A percentile compares a stretch with the other conserved stretches of the same genome.
Conservation (phyloP, 1,140 invertebrate species). For the Drosophila takahashii region DNA sequence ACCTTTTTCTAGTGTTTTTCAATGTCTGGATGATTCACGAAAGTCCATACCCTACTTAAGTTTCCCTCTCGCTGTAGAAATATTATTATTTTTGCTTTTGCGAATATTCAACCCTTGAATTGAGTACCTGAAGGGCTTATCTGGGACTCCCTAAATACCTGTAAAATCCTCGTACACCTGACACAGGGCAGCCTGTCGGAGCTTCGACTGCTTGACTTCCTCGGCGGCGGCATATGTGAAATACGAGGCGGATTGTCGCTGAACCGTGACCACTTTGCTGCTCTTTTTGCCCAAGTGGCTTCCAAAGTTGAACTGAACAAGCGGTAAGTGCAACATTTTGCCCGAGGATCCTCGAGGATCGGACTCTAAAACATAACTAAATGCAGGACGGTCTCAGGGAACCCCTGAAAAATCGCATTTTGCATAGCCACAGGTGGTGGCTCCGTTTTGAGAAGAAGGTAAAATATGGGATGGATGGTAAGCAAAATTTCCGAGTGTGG, state of each 20-base stretch:
- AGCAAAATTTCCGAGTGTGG: conserved; percentile 19
- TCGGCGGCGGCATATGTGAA: conserved; percentile 65
- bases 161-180: conserved; percentile 76
- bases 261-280: conserved; percentile 63
- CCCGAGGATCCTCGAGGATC: conserved; percentile 50
- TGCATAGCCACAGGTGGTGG: conserved; percentile 67
- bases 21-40: conserved; percentile 7
- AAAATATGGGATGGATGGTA: background rate
- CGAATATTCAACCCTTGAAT: conserved; percentile 20
- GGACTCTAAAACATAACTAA: conserved; percentile 63
- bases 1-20: conserved; percentile 26
- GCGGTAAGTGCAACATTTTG: conserved; percentile 62
- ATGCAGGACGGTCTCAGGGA: conserved; percentile 1
- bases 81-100: conserved; percentile 3
- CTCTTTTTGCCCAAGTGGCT: conserved; percentile 20
- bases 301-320: conserved; percentile 23
- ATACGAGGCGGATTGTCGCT: conserved; percentile 55
- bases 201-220: conserved; percentile 50
- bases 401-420: conserved; percentile 15
- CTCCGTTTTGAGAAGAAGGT: background rate
- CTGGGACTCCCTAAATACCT: conserved; percentile 46
- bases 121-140: conserved; percentile 12
- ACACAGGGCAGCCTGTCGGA: conserved; percentile 60
- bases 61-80: conserved; percentile 5
- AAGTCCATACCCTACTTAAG: conserved; percentile 28